Conservation (phyloP, 2,797 vertebrate genomes). For the Acipenser oxyrinchus region DNA sequence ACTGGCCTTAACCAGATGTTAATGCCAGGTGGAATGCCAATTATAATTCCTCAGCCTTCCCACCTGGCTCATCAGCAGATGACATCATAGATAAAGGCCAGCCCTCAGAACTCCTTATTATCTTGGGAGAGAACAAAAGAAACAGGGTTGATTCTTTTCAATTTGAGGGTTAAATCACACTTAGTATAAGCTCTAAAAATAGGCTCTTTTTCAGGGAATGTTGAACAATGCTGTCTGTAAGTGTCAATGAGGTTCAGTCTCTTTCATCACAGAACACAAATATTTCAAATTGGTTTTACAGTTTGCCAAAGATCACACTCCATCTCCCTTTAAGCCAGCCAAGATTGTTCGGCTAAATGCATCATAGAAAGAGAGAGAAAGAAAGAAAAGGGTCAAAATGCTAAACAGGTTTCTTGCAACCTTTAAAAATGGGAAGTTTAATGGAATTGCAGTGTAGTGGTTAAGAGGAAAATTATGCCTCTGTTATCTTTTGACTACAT, state of each 20-base stretch:
- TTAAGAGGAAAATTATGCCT: conserved; percentile 22
- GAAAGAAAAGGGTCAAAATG: neutral
- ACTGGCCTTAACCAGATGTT: too few species aligned
- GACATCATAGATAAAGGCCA: too few species aligned
- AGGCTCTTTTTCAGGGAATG: too few species aligned
- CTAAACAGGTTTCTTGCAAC: conserved; percentile 19
- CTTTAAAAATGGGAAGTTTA: conserved; percentile 22
- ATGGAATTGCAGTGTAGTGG: conserved; percentile 20
- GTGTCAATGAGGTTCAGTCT: neutral
- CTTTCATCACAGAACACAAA: neutral
- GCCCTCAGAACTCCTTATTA: too few species aligned
- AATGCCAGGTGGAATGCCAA: too few species aligned
- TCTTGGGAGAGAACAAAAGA: too few species aligned
- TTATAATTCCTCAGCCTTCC: too few species aligned
- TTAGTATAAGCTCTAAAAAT: too few species aligned
- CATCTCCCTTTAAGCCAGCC: neutral
- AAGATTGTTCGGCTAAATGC: neutral
- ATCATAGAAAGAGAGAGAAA: neutral
- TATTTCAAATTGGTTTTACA: neutral
- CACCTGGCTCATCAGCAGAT: too few species aligned
- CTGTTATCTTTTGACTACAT: conserved; percentile 17
- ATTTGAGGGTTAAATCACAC: too few species aligned
- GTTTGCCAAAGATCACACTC: neutral
- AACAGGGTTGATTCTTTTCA: too few species aligned
- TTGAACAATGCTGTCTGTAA: too few species aligned